Percentiles rank a stretch among this genome's conserved stretches.
phyloP scores from a whole-genome alignment of 2,113 vertebrate genomes.

The Phrynosoma platyrhinos region DNA sequence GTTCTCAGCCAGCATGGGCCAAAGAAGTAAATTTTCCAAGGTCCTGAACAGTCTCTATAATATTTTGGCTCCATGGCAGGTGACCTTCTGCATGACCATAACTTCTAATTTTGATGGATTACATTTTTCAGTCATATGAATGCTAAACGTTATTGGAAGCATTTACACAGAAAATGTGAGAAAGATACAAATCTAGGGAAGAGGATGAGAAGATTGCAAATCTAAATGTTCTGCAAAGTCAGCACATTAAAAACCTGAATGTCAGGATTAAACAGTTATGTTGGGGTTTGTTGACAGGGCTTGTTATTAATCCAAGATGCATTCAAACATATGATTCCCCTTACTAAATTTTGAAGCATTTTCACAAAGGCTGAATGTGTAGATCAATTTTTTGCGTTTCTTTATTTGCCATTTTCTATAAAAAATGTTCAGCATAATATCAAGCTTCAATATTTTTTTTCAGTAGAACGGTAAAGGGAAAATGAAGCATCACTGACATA shows the following conservation, averaged over 20 bases:
- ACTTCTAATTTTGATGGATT: not conserved
- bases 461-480: slow-evolving; percentile 1
- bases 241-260: not conserved
- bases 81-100: not conserved
- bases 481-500: slow-evolving; percentile 25
- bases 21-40: too few species aligned
- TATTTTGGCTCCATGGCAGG: not conserved
- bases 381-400: not conserved
- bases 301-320: not conserved
- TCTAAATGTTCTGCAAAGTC: not conserved
- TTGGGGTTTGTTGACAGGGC: not conserved
- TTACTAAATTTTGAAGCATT: not conserved
- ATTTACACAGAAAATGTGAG: not conserved
- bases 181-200: not conserved
- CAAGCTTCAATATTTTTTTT: slow-evolving; percentile 9
- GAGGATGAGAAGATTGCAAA: not conserved
- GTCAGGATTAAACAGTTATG: not conserved
- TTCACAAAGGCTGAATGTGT: not conserved
- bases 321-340: not conserved
- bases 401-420: not conserved
- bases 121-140: not conserved
- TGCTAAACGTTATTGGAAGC: not conserved
- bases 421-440: not conserved
- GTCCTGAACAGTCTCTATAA: not conserved
- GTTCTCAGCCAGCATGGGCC: too few species aligned